Evolutionary conservation across 2,888 invertebrate species (phyloP).

Genomic region (Aphrophora alni): DNA sequence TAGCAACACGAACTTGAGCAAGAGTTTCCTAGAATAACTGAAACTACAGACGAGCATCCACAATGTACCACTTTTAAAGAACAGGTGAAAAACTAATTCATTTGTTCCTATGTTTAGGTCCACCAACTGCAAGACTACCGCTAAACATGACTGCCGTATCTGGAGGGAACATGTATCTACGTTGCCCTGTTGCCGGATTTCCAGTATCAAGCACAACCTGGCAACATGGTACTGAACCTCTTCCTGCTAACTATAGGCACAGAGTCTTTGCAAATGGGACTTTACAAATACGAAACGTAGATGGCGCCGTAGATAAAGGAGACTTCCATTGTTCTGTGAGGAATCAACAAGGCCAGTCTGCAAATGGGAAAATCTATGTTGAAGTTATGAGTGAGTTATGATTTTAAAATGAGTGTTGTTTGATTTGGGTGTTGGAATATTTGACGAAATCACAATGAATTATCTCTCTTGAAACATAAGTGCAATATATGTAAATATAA

Average conservation of each 20-base stretch:
- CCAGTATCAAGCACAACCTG: conserved; percentile 60
- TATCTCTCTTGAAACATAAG: background rate
- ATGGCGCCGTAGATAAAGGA: conserved; percentile 59
- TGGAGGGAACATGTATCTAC: conserved; percentile 57
- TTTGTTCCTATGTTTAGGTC: conserved; percentile 57
- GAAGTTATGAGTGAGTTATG: conserved; percentile 59
- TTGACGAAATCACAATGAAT: too few species aligned
- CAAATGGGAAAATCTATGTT: conserved; percentile 57
- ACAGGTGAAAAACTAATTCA: too few species aligned
- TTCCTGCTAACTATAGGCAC: conserved; percentile 58
- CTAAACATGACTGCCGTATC: conserved; percentile 61
- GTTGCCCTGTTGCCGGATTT: conserved; percentile 63
- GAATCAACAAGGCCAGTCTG: conserved; percentile 58
- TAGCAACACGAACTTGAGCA: too few species aligned
- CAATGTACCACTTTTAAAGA: too few species aligned
- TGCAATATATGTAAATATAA: background rate
- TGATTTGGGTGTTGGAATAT: background rate
- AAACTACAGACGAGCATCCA: too few species aligned
- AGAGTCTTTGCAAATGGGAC: conserved; percentile 58
- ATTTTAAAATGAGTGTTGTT: background rate
- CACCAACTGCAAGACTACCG: conserved; percentile 59
- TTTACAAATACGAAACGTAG: conserved; percentile 58
- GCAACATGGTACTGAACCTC: conserved; percentile 58
- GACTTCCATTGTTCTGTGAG: conserved; percentile 59
- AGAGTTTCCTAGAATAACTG: too few species aligned